A percentile compares a stretch with the other conserved stretches of the same genome.
phyloP scores from a whole-genome alignment of 2,113 vertebrate genomes.

The Capricornis sumatraensis region DNA sequence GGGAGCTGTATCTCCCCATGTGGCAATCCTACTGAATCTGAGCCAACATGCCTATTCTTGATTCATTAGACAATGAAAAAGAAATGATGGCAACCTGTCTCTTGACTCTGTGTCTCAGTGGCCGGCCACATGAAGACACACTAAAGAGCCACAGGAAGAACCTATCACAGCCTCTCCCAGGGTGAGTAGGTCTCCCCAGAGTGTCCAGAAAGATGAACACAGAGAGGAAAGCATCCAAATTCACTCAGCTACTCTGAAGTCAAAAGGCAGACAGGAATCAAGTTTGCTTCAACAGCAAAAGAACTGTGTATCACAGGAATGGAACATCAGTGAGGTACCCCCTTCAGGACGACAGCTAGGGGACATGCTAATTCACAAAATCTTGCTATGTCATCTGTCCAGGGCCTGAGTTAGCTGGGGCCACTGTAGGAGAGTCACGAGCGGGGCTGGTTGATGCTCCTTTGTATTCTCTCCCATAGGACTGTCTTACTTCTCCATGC shows the following conservation, averaged over 20 bases:
- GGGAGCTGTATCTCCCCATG: background rate
- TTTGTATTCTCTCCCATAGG: fast-evolving
- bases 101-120: background rate
- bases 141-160: background rate
- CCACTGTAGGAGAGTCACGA: no score
- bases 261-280: background rate
- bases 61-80: background rate
- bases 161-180: background rate
- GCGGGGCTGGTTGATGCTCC: background rate
- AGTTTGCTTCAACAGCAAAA: background rate
- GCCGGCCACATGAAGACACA: fast-evolving
- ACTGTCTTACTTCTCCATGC: background rate
- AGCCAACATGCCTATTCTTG: background rate
- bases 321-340: background rate
- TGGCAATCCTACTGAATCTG: background rate
- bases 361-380: background rate
- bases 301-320: background rate
- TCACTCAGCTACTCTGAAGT: background rate
- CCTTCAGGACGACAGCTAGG: background rate
- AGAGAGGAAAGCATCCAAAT: background rate
- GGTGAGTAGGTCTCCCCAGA: background rate
- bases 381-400: background rate
- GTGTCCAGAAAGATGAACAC: background rate
- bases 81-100: background rate
- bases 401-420: background rate